Conservation (phyloP, 2,113 vertebrate species). For the Phocoena phocoena region DNA sequence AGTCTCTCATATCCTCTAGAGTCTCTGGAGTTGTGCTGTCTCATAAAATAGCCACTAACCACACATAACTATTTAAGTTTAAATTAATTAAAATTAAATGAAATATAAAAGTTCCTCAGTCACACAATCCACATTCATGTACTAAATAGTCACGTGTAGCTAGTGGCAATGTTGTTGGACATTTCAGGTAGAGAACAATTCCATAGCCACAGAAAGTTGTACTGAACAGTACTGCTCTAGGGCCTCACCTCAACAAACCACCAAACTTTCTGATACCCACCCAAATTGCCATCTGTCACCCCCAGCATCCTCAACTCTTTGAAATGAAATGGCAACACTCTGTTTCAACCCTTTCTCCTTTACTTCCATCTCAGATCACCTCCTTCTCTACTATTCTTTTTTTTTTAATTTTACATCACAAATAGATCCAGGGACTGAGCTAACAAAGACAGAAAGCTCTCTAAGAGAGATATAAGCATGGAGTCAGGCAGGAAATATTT, state of each 20-base stretch:
- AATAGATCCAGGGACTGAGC: background rate
- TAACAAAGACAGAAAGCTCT: background rate
- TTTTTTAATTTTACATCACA: background rate
- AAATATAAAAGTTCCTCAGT: background rate
- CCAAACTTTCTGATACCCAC: background rate
- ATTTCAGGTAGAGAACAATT: background rate
- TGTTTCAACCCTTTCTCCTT: background rate
- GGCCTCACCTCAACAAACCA: background rate
- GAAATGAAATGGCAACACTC: background rate
- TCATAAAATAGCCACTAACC: background rate
- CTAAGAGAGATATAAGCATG: background rate
- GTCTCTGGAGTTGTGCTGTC: background rate
- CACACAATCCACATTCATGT: background rate
- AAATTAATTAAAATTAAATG: background rate
- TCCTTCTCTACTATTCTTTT: background rate
- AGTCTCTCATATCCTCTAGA: background rate
- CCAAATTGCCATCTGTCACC: background rate
- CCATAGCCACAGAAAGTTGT: background rate
- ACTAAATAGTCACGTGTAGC: background rate
- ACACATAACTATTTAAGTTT: background rate
- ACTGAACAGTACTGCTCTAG: fast-evolving
- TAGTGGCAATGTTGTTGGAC: background rate
- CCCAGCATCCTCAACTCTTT: background rate
- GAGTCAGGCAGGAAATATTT: background rate
- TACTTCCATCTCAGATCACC: background rate